Evolutionary conservation across 2,888 invertebrate genomes (phyloP).

Genomic region (Harpagoxenus sublaevis): DNA sequence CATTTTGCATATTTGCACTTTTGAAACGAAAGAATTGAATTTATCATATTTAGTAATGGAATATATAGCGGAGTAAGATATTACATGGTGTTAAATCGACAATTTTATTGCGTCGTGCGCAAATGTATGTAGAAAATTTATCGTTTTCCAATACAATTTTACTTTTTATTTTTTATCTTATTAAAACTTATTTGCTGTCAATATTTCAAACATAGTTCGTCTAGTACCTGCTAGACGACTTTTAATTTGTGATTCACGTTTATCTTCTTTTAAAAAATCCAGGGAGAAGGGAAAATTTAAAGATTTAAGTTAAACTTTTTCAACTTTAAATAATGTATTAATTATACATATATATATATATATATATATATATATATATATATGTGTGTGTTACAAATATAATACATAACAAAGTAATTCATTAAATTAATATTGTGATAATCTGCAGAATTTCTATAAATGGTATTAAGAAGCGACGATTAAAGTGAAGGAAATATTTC

Average conservation of each 20-base stretch:
- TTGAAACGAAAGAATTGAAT: background rate
- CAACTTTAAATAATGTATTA: background rate
- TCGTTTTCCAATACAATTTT: background rate
- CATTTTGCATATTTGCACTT: slow-evolving; percentile 29
- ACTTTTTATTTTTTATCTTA: background rate
- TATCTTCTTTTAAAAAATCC: background rate
- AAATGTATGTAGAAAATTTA: slow-evolving; percentile 16
- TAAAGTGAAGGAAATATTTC: slow-evolving; percentile 47
- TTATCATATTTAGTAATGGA: slow-evolving; percentile 31
- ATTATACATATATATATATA: background rate
- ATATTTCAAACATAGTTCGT: background rate
- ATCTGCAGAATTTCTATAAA: background rate
- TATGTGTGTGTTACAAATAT: background rate
- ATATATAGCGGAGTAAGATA: background rate
- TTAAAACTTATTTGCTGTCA: background rate
- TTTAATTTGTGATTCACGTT: background rate
- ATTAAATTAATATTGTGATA: background rate
- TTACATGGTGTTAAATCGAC: background rate
- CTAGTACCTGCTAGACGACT: background rate
- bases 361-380: too few species aligned
- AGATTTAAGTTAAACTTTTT: background rate
- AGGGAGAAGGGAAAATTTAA: background rate
- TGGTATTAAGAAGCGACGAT: background rate
- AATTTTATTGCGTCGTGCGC: background rate
- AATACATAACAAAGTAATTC: background rate